Conservation (phyloP, 1,140 invertebrate species). For the Vanessa atalanta region DNA sequence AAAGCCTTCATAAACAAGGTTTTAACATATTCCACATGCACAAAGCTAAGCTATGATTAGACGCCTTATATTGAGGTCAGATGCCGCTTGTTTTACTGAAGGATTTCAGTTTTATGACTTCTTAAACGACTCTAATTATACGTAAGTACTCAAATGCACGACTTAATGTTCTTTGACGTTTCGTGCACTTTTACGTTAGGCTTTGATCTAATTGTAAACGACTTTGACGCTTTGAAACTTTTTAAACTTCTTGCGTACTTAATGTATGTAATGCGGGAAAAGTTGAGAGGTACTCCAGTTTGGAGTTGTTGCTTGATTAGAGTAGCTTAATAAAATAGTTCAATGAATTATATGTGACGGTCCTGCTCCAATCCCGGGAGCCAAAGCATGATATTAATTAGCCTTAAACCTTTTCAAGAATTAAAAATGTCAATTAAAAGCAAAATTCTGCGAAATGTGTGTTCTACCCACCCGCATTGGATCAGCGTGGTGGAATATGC, state of each 20-base stretch:
- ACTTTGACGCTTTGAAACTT: neutral
- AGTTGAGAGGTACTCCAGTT: neutral
- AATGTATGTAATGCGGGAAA: neutral
- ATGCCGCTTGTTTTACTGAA: neutral
- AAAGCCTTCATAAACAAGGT: constrained; percentile 1
- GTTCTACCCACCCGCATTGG: no score
- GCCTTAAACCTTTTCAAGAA: no score
- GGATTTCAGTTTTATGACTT: neutral
- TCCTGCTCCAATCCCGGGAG: no score
- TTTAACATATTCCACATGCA: neutral
- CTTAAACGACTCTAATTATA: constrained; percentile 5
- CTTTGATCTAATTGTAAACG: neutral
- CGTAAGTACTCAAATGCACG: neutral
- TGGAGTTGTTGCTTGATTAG: no score
- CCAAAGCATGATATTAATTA: no score
- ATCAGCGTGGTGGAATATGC: no score
- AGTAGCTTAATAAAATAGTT: no score
- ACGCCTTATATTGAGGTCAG: neutral
- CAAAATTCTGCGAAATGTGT: no score
- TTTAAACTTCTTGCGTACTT: no score
- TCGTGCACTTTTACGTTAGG: neutral
- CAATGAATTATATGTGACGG: no score
- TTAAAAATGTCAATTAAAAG: no score
- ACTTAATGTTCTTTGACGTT: neutral
- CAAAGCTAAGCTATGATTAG: neutral